Evolutionary conservation across 2,888 invertebrate species (phyloP), one percentile per base, ranked within the genome.

Genomic region (Drosophila sordidula): DNA sequence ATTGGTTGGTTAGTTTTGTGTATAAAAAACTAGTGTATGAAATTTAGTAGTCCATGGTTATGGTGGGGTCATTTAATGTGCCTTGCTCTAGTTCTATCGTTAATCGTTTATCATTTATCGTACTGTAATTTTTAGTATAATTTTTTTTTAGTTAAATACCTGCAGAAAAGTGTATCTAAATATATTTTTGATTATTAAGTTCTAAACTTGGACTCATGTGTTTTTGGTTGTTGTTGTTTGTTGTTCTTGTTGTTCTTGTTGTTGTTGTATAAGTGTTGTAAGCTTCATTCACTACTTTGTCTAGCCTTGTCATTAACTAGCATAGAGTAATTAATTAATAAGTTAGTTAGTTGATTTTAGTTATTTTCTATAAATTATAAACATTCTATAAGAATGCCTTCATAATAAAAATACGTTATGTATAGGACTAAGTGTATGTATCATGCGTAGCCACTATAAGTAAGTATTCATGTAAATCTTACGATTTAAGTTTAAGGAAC

Each of bases 91-190:
- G 66, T 82, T 70, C 69, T 70, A 69, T 74, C 77, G 66, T 67
- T 70, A 41, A 62, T 73, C 38, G 29, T 58, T 54, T 44, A 55
- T 52, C 50, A 34, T 38, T 38, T 51, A 58, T 44, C 44, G 26
- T 72, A 46, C 41, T 58, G 58, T 73, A 68, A 56, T 67, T 65
- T 68, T 70, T 56, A 58, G 62, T 78, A 56, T 65, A 47, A 54
- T 47, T 58, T 64, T 47, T 57, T 39, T 4, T 18, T 68, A 64
- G 69, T 74, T 78, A 72, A 72, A 86, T 84, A 89, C 87, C 87
- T 85, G 85, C 89, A 87, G 89, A 86, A 86, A 86, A 89, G 85
- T 85, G 87, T 86, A 87, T 87, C 85, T 86, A 86, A 86, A 86
- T 86, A 86, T 86, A 86, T 87, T 86, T 85, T 86, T 86, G 89